Evolutionary conservation across 1,140 invertebrate species (phyloP).

Genomic region (Paraescarpia echinospica): DNA sequence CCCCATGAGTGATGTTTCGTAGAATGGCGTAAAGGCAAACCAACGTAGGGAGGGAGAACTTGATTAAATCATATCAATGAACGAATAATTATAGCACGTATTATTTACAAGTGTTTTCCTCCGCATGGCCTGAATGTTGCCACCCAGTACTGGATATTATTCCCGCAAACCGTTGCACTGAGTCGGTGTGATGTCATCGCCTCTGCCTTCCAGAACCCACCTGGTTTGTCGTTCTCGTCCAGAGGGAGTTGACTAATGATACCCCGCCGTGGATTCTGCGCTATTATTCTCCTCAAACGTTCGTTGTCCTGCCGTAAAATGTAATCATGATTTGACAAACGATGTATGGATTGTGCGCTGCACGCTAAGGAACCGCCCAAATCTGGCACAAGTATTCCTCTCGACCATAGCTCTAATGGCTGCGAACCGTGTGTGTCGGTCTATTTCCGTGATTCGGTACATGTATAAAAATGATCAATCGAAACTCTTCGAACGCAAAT

Average conservation of each 20-base stretch:
- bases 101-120: neutral
- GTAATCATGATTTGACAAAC: neutral
- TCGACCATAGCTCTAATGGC: neutral
- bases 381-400: neutral
- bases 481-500: neutral
- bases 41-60: too few species aligned
- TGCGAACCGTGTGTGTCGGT: neutral
- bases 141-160: neutral
- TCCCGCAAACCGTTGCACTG: neutral
- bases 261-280: neutral
- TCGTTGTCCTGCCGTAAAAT: neutral
- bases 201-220: neutral
- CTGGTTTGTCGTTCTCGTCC: neutral
- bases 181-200: neutral
- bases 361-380: neutral
- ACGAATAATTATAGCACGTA: neutral
- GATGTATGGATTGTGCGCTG: neutral
- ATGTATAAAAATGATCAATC: neutral
- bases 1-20: too few species aligned
- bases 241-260: neutral
- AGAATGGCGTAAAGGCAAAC: too few species aligned
- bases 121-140: neutral
- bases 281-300: neutral
- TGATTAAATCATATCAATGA: too few species aligned
- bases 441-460: neutral